Evolutionary conservation across 2,113 vertebrate species (phyloP), one percentile per base, ranked within the genome.

Genomic region (Sturnus vulgaris): DNA sequence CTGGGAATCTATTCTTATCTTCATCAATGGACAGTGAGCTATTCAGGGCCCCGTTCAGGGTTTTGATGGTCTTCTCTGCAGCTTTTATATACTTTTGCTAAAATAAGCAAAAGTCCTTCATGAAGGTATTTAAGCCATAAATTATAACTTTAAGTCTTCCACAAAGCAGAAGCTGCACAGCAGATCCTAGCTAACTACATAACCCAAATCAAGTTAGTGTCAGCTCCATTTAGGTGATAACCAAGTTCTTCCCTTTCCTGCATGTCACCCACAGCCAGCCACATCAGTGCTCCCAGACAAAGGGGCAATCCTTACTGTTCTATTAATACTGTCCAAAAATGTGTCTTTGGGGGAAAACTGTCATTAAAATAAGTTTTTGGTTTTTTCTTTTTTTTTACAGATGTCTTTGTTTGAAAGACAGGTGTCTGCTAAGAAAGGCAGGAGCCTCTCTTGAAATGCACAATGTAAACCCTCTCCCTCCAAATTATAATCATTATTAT

Each of bases 291-390:
- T 93, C 8, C 12, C 10, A 57, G 23, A 1, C 2, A 52, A 44
- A 52, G 7, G 10, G 12, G 78, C 1, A 7, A 28, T 28, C 59
- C 15, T 55, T 49, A 40, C 33, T 46, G 9, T 61, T 47, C 22
- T 56, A 15, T 31, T 24, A 37, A 40, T 7, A 75, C 6, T 7
- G 7, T 18, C 23, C 82, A 47, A 69, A 90, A 86, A 44, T 42
- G 15, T 2, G 22, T 16, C 11, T 70, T 39, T 31, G 2, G 1
- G 11, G 9, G 2, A 79, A 64, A 70, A 0, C 3, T 15, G 10
- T n/a, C 8, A 42, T 11, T 16, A 24, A 55, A 78, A 40, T 53
- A 35, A 2, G 0, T 4, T 20, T 47, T 84, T 49, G 13, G 13
- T 14, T 16, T 27, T 27, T 28, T 11, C 27, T n/a, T 30, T 15